Conservation (phyloP, 1,140 invertebrate species). For the Procambarus clarkii region DNA sequence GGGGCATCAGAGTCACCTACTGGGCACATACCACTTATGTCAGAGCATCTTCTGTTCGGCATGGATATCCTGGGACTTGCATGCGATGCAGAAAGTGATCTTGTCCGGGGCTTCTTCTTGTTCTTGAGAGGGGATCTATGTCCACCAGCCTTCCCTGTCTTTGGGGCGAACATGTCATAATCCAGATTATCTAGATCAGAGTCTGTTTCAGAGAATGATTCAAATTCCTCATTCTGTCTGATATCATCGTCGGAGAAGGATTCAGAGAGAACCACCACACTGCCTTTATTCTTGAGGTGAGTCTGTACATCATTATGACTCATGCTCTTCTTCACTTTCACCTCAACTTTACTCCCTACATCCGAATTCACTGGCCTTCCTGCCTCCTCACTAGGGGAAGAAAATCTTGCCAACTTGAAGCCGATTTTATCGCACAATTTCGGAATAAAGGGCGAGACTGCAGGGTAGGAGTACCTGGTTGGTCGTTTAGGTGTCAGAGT, state of each 20-base stretch:
- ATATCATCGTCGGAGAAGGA: slow-evolving; percentile 67
- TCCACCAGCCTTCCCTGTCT: background rate
- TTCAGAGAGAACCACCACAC: slow-evolving; percentile 20
- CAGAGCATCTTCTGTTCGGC: background rate
- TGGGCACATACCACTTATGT: background rate
- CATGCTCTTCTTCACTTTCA: slow-evolving; percentile 53
- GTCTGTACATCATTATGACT: slow-evolving; percentile 53
- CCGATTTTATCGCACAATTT: slow-evolving; percentile 40
- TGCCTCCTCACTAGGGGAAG: slow-evolving; percentile 12
- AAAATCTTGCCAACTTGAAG: slow-evolving; percentile 23
- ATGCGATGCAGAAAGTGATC: slow-evolving; percentile 38
- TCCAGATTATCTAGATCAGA: slow-evolving; percentile 58
- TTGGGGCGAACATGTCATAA: slow-evolving; percentile 57
- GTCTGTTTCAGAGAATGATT: slow-evolving; percentile 63
- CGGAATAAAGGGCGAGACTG: slow-evolving; percentile 11
- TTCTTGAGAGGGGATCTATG: slow-evolving; percentile 7
- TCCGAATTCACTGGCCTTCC: background rate
- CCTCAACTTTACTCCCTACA: background rate
- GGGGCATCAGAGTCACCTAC: background rate
- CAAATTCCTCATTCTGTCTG: slow-evolving; percentile 48
- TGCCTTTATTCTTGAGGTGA: slow-evolving; percentile 22
- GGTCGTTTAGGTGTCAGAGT: background rate
- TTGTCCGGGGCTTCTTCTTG: slow-evolving; percentile 4
- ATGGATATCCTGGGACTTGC: slow-evolving; percentile 22
- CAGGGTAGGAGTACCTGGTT: slow-evolving; percentile 45